Percentiles rank a stretch among this genome's conserved stretches.
phyloP scores from a whole-genome alignment of 2,797 vertebrate genomes.

The Lates japonicus region DNA sequence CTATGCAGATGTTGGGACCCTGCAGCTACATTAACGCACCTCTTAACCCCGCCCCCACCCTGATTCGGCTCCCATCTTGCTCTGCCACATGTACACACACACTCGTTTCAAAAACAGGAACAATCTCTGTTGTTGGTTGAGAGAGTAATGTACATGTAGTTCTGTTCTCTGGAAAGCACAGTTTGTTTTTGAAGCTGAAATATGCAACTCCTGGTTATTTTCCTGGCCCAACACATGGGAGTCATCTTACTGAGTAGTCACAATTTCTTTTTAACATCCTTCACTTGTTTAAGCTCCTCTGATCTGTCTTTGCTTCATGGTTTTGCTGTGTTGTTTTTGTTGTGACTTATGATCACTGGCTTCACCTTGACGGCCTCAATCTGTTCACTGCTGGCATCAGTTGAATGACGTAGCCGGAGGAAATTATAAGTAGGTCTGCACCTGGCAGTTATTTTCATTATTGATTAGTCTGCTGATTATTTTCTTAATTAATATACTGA shows the following conservation, averaged over 20 bases:
- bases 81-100: background rate
- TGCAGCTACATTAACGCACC: conserved; percentile 59
- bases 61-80: conserved; percentile 20
- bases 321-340: background rate
- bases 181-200: background rate
- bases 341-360: background rate
- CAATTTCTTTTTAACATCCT: background rate
- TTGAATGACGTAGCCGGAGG: no score
- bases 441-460: no score
- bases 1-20: conserved; percentile 73
- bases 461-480: no score
- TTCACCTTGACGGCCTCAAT: background rate
- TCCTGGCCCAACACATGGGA: background rate
- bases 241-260: background rate
- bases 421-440: background rate
- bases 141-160: background rate
- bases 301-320: background rate
- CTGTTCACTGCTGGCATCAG: background rate
- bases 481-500: no score
- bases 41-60: conserved; percentile 45
- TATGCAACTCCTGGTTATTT: background rate
- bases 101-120: background rate
- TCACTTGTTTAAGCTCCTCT: background rate
- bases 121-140: background rate
- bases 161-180: background rate